Base-by-base conservation (phyloP, 2,888 invertebrate genomes). In the Scaptomyza caliginosa region DNA sequence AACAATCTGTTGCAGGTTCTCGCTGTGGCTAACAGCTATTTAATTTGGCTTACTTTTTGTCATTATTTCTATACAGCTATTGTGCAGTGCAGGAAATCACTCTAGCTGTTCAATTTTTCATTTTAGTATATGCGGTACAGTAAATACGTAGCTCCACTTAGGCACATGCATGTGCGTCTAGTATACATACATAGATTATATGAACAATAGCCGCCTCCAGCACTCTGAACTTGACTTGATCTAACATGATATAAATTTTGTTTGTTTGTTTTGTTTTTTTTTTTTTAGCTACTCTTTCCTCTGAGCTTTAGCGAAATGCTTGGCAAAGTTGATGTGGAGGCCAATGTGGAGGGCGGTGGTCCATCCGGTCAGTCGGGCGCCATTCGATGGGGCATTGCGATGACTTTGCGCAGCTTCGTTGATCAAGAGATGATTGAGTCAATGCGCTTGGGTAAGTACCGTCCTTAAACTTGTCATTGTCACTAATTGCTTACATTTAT, bases 341-440 rank as follows among this genome's bases (percentile, higher is more conserved):
- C 96, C 39, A 93, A 94, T 78, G 93, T 96, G 30, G 92, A 92
- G 77, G 94, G 94, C 32, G 96, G 96, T 32, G 97, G 97, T 10
- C 92, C 93, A 30, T 94, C 95, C 13, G 95, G 96, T 0, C 96
- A 97, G 91, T 94, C 98, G n/a, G 97, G 97, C 34, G 97, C 97
- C 48, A 93, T 98, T 59, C 94, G 98, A 65, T 96, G 95, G 93
- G 98, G 96, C 21, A 94, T 98, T 59, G 93, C 98, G n/a, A 94
- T 94, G 93, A 95, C 95, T 21, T 92, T 98, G 52, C 93, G 95
- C 54, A 95, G 96, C 90, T 97, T 98, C 92, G 95, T 98, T 16
- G 95, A 96, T 77, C 90, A 92, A 62, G 94, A 95, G 16, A 95
- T 93, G 92, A 91, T 95, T 54, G 96, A 97, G 90, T 94, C 94